Evolutionary conservation across 1,140 invertebrate genomes (phyloP).

Genomic region (Eurytemora carolleeae): DNA sequence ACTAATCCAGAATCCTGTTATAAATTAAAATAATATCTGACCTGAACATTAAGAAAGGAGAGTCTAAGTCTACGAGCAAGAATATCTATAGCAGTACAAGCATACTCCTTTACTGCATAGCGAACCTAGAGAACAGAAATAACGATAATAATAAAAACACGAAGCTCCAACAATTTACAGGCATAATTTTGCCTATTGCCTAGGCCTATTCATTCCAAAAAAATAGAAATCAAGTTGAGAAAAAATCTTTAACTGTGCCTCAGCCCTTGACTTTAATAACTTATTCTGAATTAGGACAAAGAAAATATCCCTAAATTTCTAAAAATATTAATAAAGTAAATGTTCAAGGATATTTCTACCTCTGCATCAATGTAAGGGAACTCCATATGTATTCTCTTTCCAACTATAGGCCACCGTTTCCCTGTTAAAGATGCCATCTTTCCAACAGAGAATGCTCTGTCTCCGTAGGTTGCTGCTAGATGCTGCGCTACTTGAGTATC

Average conservation of each 20-base stretch:
- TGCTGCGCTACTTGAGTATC: constrained; percentile 88
- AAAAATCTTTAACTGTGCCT: too few species aligned
- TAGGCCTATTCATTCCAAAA: too few species aligned
- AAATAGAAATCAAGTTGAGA: constrained; percentile 11
- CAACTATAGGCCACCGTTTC: constrained; percentile 53
- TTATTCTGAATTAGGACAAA: too few species aligned
- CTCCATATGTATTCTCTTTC: constrained; percentile 83
- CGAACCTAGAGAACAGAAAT: constrained; percentile 34
- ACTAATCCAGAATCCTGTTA: too few species aligned
- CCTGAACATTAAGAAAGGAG: constrained; percentile 42
- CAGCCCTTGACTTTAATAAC: too few species aligned
- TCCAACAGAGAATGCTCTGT: constrained; percentile 88
- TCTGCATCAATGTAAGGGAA: constrained; percentile 98
- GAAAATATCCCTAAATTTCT: too few species aligned
- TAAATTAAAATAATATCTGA: constrained; percentile 22
- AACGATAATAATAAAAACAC: too few species aligned
- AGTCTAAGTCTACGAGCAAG: constrained; percentile 76
- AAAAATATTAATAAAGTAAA: too few species aligned
- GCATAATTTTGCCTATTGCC: too few species aligned
- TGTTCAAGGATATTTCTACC: too few species aligned
- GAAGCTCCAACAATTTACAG: too few species aligned
- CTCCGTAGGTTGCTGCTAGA: constrained; percentile 86
- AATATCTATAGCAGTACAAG: constrained; percentile 86
- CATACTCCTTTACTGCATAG: constrained; percentile 88
- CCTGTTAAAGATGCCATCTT: constrained; percentile 88